Base-by-base conservation (phyloP, 1,140 invertebrate genomes). In the Rhopalosiphum padi region DNA sequence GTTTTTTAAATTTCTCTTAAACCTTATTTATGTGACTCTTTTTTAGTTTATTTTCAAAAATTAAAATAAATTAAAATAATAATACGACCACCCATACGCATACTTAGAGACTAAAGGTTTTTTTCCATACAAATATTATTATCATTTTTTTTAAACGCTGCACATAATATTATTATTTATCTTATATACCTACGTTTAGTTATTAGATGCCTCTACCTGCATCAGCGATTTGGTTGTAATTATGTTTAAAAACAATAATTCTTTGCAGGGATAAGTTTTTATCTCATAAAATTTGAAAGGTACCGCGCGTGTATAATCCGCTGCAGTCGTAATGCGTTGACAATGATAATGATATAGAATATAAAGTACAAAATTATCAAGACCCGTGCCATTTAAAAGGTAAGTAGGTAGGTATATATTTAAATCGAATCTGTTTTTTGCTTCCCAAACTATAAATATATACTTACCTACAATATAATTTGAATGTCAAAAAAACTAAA, bases 321-420 rank as follows among this genome's bases (percentile, higher is more conserved):
- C 8, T 7, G 35, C 22, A 82, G 77, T 35, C 77, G 35, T 22
- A 82, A 35, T 37, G 35, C 35, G 77, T 37, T 21, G 18, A 82
- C 35, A 82, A 82, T 15, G 30, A 21, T 21, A 8, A n/a, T 30
- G 0, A 68, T 77, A 35, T 7, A 22, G 77, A 35, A 82, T 82
- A 82, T 82, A 82, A 82, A 82, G 77, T 82, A 37, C n/a, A 37
- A 82, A 82, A 82, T 82, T 82, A 82, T 82, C n/a, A 6, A 82
- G 7, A 11, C 6, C 5, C 21, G 6, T 37, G n/a, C 35, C 35
- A 22, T 82, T 82, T 82, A 82, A 82, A 82, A 77, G 11, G 15
- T 30, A 15, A 4, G 30, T 68, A 15, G 60, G 60, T 68, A 68
- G 30, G 55, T 60, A 30, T 9, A 9, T 68, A 18, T n/a, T 60